Conservation (phyloP, 2,797 vertebrate genomes). For the Acipenser ruthenus region DNA sequence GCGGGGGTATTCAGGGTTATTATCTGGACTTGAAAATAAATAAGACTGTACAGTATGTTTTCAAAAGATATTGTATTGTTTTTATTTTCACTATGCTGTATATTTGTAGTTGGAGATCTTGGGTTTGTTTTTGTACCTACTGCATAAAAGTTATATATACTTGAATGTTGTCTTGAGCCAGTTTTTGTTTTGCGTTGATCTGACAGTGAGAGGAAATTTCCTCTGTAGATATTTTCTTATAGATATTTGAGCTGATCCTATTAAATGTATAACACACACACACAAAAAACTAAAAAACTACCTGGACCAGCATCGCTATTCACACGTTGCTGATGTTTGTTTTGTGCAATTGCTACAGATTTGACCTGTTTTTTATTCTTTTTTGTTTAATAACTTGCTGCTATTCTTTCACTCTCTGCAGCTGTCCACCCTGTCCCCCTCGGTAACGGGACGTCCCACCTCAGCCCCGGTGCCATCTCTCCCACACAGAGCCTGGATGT, state of each 20-base stretch:
- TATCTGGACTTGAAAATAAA: background rate
- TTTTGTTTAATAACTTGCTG: conserved; percentile 4
- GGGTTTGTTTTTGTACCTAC: too few species aligned
- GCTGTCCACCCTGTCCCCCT: conserved; percentile 42
- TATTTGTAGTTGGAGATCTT: background rate
- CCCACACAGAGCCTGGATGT: conserved; percentile 38
- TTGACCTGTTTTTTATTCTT: background rate
- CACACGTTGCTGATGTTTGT: too few species aligned
- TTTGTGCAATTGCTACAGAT: background rate
- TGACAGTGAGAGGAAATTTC: too few species aligned
- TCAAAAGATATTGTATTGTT: background rate
- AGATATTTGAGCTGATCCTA: too few species aligned
- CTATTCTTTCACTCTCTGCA: conserved; percentile 27
- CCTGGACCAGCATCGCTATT: background rate
- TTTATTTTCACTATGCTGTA: background rate
- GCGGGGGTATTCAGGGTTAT: background rate
- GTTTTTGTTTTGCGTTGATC: too few species aligned
- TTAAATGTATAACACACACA: too few species aligned
- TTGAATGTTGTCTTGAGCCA: too few species aligned
- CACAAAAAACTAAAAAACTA: too few species aligned
- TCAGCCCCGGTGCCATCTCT: conserved; percentile 34
- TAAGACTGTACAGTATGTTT: background rate
- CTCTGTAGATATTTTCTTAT: too few species aligned
- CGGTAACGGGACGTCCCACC: conserved; percentile 36
- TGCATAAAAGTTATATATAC: too few species aligned